Base-by-base conservation (phyloP, 2,113 vertebrate genomes). In the Edolisoma coerulescens region DNA sequence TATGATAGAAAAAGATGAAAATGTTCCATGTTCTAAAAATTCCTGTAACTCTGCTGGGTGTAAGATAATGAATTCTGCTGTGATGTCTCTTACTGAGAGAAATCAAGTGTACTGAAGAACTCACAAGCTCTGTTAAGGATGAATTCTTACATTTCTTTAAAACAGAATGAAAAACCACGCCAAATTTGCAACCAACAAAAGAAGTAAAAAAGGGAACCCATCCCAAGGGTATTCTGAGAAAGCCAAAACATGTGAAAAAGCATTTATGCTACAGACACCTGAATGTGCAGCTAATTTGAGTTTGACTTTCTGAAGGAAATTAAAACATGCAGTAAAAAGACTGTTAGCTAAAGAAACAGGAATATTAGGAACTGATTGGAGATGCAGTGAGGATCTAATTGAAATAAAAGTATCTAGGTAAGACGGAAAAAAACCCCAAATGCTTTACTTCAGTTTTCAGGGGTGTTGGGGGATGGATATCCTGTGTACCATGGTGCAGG, bases 401-500 rank as follows among this genome's bases (percentile, higher is more conserved):
- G 37, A 71, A 87, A 80, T 8, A 16, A 10, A 79, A 64, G 4
- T 33, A 56, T 23, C 52, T 30, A 32, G 27, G 11, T 61, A 49
- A 32, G 17, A 57, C 2, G 69, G n/a, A 60, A 64, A 65, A 76
- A 8, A 15, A 49, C 71, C 82, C 49, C 3, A 0, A 67, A 80
- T 47, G 23, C 14, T 64, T 76, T 75, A 32, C 47, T 28, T 53
- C 74, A 33, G 6, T 50, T 65, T 81, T 67, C 0, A 0, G 5
- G 1, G 4, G 19, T 10, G 13, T 4, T 20, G 15, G 10, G 15
- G 9, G 10, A 41, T 35, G 20, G 45, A 27, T 33, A 28, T 17
- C 11, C 67, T 3, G 1, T 35, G 44, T 9, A 32, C 19, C 12
- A 24, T 0, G 8, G 16, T 16, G n/a, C 45, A 91, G 26, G 1